Conservation (phyloP, 2,113 vertebrate genomes). For the Urocolius indicus region DNA sequence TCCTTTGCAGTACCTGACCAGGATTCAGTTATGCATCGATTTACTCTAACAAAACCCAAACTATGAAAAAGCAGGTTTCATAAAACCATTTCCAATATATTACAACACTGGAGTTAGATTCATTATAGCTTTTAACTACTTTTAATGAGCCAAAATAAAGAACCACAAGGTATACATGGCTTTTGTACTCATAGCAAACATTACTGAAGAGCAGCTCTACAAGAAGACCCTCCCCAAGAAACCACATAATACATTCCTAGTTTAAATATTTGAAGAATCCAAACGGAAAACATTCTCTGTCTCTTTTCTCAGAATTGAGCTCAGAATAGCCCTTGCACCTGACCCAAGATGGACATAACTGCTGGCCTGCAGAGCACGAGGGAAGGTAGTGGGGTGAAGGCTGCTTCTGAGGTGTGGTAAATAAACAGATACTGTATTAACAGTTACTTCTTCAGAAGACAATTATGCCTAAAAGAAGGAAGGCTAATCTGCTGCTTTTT, state of each 20-base stretch:
- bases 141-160: neutral
- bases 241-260: accelerated
- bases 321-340: neutral
- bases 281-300: accelerated
- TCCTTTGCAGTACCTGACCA: neutral
- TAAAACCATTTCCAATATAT: neutral
- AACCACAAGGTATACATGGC: neutral
- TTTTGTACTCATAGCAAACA: neutral
- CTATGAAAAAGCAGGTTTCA: neutral
- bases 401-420: neutral
- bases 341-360: neutral
- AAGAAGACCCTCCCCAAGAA: neutral
- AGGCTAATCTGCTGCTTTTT: neutral
- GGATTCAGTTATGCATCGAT: neutral
- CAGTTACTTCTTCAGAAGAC: neutral
- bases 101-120: neutral
- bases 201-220: neutral
- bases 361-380: neutral
- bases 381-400: neutral
- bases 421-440: neutral
- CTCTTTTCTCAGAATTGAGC: neutral
- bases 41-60: neutral
- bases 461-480: neutral
- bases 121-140: neutral
- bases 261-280: accelerated